Evolutionary conservation across 1,140 invertebrate genomes (phyloP), one percentile per base, ranked within the genome.

Genomic region (Caenorhabditis latens): DNA sequence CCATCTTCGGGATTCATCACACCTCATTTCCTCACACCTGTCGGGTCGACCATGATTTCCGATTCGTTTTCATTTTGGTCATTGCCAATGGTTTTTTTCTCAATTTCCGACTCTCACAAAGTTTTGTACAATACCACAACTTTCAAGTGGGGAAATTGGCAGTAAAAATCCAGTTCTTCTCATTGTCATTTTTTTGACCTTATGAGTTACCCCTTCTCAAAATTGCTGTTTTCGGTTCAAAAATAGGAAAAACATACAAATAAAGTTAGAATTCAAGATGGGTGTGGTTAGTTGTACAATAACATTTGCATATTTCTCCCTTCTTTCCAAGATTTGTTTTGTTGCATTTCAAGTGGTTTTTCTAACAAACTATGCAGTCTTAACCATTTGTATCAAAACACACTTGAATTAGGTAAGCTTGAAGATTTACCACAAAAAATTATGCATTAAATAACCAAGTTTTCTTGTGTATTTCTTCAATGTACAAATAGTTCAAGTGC

Each of bases 1-100:
- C 71, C 71, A 79, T 79, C 71, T 79, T 79, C 71, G 71, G 71
- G 71, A 79, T 79, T 79, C 71, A 79, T 79, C 71, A 79, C 71
- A 79, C 71, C 71, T 79, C 40, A 79, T 79, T 79, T 79, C 71
- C 71, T 79, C 71, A 79, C 71, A 79, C 71, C 71, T 79, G 71
- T 79, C 67, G 46, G 71, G 46, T 50, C 71, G 71, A 16, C 46
- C 46, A 79, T 24, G 21, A 79, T 79, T 79, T 79, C 46, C 71
- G 21, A 79, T 79, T 79, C 9, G 24, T 50, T 53, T 46, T 46
- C 43, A 11, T 71, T 71, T 58, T 58, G 55, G 19, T 53, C 50
- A 58, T 58, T 58, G 55, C 19, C 55, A 19, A 19, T 58, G 6
- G 13, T 32, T 40, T 63, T 63, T 40, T 63, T 63, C 9, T 11